Evolutionary conservation across 1,140 invertebrate genomes (phyloP), one percentile per base, ranked within the genome.

Genomic region (Drosophila bocki): DNA sequence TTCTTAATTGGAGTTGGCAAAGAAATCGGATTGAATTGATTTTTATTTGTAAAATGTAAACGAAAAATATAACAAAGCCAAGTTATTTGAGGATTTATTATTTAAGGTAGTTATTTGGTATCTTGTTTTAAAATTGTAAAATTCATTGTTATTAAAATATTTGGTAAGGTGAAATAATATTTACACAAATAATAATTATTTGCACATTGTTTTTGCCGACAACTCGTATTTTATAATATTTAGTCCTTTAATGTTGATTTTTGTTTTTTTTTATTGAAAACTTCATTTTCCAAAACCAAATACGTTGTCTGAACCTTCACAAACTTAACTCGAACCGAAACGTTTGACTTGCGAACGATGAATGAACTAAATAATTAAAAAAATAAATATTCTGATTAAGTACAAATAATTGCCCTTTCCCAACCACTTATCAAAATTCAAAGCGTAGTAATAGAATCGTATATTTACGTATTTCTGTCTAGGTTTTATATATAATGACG

Each of bases 1-100:
- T 65, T 35, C 41, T 7, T 47, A 35, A 60, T 60, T 60, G 56
- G 13, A 26, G 32, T 60, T 59, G 19, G 13, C 41, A 17, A 15
- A 29, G 51, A 64, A 62, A 61, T 61, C 11, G n/a, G 12, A 32
- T 39, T 33, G 7, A 32, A 62, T 29, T 22, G 8, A 48, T 32
- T 33, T 33, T 51, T 32, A 12, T 51, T 51, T 17, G 7, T 19
- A 19, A 19, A 12, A 32, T 17, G 7, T 19, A 19, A 19, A 12
- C 2, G 50, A 1, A 53, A 19, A 53, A 3, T 35, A 2, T 32
- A 3, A 53, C 26, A 32, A 32, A 50, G 42, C 9, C 11, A 6
- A 19, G 17, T 26, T 13, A 13, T 1, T 26, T 7, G 15, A 47
- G 19, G 7, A 15, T 26, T 7, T 15, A 3, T 15, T 26, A 7